A percentile compares a stretch with the other conserved stretches of the same genome.
Evolutionary conservation across 2,113 vertebrate species (phyloP).

Genomic region (Daubentonia madagascariensis): DNA sequence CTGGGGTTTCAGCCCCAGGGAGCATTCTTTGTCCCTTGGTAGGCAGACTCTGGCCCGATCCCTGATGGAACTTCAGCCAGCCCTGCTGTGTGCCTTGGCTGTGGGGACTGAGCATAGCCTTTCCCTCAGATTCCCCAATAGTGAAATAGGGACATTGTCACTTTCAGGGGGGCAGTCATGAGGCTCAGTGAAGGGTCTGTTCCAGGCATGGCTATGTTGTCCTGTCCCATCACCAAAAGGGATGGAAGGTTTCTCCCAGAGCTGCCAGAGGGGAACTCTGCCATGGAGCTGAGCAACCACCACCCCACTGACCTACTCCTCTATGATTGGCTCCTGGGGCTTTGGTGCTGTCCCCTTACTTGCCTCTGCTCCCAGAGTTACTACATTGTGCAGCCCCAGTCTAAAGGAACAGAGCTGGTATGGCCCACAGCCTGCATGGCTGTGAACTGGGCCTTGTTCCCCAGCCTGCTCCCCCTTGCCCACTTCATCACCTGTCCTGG

Average conservation of each 20-base stretch:
- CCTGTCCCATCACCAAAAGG: background rate
- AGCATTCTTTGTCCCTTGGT: background rate
- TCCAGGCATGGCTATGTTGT: background rate
- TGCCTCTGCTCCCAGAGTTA: background rate
- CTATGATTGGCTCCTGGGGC: background rate
- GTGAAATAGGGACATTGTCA: background rate
- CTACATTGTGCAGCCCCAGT: background rate
- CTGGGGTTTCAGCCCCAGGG: background rate
- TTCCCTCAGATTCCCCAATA: background rate
- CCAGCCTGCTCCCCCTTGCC: background rate
- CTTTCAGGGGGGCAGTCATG: background rate
- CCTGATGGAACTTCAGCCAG: background rate
- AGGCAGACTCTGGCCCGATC: background rate
- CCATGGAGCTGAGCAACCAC: rapidly evolving
- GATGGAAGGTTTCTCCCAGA: background rate
- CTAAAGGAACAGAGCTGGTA: background rate
- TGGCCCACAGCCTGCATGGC: background rate
- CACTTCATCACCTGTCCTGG: background rate
- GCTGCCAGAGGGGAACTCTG: background rate
- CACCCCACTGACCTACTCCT: background rate
- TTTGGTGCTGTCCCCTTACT: background rate
- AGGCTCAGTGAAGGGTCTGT: background rate
- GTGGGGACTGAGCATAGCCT: background rate
- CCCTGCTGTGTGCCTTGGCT: background rate
- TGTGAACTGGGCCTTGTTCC: rapidly evolving